A percentile compares a stretch with the other conserved stretches of the same genome.
These are phyloP conservation scores for Lithophane ornitopus DNA, from an alignment of 2,888 invertebrate species.

Conservation along the genomic window DNA sequence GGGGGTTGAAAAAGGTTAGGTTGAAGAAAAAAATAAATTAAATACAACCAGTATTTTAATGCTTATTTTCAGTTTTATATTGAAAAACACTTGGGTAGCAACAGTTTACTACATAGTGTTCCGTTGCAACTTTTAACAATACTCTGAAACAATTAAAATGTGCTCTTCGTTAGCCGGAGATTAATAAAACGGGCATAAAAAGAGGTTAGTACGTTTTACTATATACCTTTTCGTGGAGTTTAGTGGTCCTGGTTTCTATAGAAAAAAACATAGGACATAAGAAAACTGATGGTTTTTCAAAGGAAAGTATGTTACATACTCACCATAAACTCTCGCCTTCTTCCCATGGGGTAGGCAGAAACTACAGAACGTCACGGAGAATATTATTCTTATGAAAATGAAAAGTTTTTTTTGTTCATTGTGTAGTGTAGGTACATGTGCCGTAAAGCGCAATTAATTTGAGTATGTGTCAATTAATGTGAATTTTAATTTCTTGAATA, in stretches of 20 bases:
- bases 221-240: background rate
- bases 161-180: slow-evolving; percentile 14
- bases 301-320: background rate
- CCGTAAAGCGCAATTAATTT: background rate
- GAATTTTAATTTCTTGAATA: background rate
- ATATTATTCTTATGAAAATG: no score
- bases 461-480: background rate
- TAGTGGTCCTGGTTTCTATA: background rate
- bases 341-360: background rate
- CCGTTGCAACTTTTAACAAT: slow-evolving; percentile 22
- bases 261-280: no score
- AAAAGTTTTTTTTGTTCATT: no score
- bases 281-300: background rate
- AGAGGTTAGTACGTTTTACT: background rate
- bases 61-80: slow-evolving; percentile 19
- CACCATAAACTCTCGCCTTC: background rate
- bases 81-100: slow-evolving; percentile 2
- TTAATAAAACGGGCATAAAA: background rate
- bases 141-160: slow-evolving; percentile 28
- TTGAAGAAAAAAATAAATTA: background rate
- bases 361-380: background rate
- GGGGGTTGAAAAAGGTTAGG: background rate
- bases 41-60: no score
- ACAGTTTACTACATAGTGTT: slow-evolving; percentile 19
- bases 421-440: no score